Percentiles rank a stretch among this genome's conserved stretches.
Conservation (phyloP, 2,888 invertebrate species). For the Disparrhopalites patrizii region DNA sequence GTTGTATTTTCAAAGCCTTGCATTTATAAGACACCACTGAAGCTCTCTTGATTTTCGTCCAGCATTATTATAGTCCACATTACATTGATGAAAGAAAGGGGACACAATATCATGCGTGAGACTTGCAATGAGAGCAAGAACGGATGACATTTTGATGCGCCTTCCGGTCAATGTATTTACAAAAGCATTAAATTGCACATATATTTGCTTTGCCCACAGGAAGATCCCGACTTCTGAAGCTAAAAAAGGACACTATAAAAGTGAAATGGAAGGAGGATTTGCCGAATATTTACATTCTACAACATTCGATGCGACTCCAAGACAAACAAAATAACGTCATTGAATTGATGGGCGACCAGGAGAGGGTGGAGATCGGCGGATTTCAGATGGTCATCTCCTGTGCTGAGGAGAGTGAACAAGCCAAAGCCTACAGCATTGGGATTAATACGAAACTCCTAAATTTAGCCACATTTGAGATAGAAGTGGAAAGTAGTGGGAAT, state of each 20-base stretch:
- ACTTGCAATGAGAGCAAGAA: no score
- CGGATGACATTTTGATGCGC: no score
- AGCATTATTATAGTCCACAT: no score
- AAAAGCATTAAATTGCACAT: no score
- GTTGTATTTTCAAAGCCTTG: no score
- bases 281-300: conserved; percentile 12
- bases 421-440: conserved; percentile 13
- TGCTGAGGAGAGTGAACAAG: conserved; percentile 4
- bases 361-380: conserved; percentile 9
- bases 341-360: conserved; percentile 18
- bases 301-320: neutral
- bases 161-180: no score
- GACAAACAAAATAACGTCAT: conserved; percentile 10
- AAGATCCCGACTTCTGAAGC: no score
- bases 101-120: no score
- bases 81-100: no score
- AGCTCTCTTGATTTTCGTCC: no score
- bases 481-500: conserved; percentile 17
- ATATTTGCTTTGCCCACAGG: no score
- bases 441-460: conserved; percentile 17
- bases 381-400: conserved; percentile 18
- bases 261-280: conserved; percentile 13
- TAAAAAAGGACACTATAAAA: conserved; percentile 2
- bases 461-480: conserved; percentile 22
- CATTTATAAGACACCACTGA: no score